Base-by-base conservation (phyloP, 2,113 vertebrate species). In the Sphaerodactylus townsendi region DNA sequence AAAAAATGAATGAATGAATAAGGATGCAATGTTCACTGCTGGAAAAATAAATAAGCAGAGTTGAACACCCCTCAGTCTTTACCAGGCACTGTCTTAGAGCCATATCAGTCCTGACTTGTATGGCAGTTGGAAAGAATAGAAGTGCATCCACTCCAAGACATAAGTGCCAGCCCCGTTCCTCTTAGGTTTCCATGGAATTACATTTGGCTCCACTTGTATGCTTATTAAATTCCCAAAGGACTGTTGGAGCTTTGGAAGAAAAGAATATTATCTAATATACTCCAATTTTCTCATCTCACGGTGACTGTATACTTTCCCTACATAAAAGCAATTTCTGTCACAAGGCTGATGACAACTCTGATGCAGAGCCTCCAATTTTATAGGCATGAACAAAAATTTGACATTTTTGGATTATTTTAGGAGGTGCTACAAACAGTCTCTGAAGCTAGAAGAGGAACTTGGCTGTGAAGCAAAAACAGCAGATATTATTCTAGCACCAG, bases 311-410 rank as follows among this genome's bases (percentile, higher is more conserved):
- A 4, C 35, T 81, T 28, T 37, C 78, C 50, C 69, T 17, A 53
- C 33, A 76, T 50, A 44, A 87, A 85, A 5, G 72, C 68, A 82
- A 83, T 44, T 68, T 41, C 8, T 66, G 19, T 90, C 80, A 85
- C 84, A 56, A 78, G 81, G 85, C 59, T 84, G 64, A 50, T 77
- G 82, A 21, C 50, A 35, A 72, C 84, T 92, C 88, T 88, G 56
- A 87, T 82, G 73, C 79, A 70, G 71, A 59, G 56, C 77, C 33
- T 25, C 80, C 80, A 85, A 92, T 88, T 91, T n/a, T 92, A 88
- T 4, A 82, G 77, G 86, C 82, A 90, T 87, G 86, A 76, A 70
- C 17, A 53, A 79, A 86, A 10, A 30, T 35, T 73, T 30, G 5
- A 66, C 87, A 83, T 88, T 46, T 77, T 87, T 76, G 35, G n/a